Evolutionary conservation across 2,888 invertebrate genomes (phyloP), one percentile per base, ranked within the genome.

Genomic region (Athripsodes cinereus): DNA sequence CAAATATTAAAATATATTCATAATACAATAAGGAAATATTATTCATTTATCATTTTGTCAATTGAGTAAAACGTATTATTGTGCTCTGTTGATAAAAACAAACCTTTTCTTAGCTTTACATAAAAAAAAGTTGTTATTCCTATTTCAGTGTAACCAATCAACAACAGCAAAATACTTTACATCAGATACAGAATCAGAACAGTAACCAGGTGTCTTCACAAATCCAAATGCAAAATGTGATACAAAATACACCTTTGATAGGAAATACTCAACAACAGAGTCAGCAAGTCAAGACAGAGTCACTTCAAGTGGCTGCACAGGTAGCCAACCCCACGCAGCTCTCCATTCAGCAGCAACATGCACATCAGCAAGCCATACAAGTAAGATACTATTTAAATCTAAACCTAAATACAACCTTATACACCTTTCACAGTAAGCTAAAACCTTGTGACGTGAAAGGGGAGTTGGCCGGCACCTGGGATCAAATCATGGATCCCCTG

Each of bases 331-430:
- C 53, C 50, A 54, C 31, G 13, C 58, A 60, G 22, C 34, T 74
- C 31, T 67, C 72, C 10, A 74, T 85, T 40, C 86, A 86, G 60
- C 86, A 85, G 67, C 84, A 84, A 60, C 86, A 86, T 62, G 75
- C 84, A 31, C 87, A 87, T 66, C 86, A 86, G 66, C 80, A 86
- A 64, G 83, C 85, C 19, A 83, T 86, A 8, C 79, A 79, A 73
- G 78, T 77, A 66, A n/a, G n/a, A n/a, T n/a, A n/a, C n/a, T n/a
- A n/a, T n/a, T n/a, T n/a, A n/a, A n/a, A n/a, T n/a, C n/a, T n/a
- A n/a, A n/a, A n/a, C n/a, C n/a, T n/a, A n/a, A n/a, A n/a, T n/a
- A n/a, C n/a, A n/a, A n/a, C n/a, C n/a, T n/a, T n/a, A n/a, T n/a
- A n/a, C n/a, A n/a, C n/a, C n/a, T n/a, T n/a, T n/a, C n/a, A n/a